phyloP scores from a whole-genome alignment of 1,140 invertebrate genomes.

The Harlomillsia oculata region DNA sequence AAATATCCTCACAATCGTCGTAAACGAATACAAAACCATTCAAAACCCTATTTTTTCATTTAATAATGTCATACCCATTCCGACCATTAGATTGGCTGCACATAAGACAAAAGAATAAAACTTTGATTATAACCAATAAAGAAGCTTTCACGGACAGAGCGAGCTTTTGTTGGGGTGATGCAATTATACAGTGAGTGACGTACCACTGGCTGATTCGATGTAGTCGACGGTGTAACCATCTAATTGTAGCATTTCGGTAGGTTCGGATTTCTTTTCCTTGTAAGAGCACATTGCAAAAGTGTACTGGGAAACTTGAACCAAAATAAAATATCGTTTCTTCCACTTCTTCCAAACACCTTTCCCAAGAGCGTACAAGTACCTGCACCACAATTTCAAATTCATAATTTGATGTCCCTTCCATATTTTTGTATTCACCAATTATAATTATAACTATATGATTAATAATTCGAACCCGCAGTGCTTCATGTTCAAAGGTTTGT shows the following conservation, averaged over 20 bases:
- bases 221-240: conserved; percentile 99
- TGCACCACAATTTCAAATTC: conserved; percentile 39
- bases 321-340: conserved; percentile 96
- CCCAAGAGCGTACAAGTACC: conserved; percentile 84
- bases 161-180: background rate
- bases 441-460: background rate
- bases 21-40: background rate
- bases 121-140: background rate
- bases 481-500: conserved; percentile 98
- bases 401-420: background rate
- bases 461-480: conserved; percentile 69
- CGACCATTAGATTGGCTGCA: conserved; percentile 79
- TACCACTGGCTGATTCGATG: conserved; percentile 84
- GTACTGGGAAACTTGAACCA: conserved; percentile 99
- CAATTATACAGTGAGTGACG: conserved; percentile 32
- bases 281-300: conserved; percentile 99
- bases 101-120: conserved; percentile 17
- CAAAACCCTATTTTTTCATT: background rate
- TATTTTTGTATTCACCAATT: background rate
- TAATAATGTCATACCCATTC: conserved; percentile 53
- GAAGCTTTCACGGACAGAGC: background rate
- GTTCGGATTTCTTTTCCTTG: conserved; percentile 97
- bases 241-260: conserved; percentile 98
- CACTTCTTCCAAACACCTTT: conserved; percentile 99
- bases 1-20: background rate